Evolutionary conservation across 1,140 invertebrate species (phyloP).

Genomic region (Calliphora vicina): DNA sequence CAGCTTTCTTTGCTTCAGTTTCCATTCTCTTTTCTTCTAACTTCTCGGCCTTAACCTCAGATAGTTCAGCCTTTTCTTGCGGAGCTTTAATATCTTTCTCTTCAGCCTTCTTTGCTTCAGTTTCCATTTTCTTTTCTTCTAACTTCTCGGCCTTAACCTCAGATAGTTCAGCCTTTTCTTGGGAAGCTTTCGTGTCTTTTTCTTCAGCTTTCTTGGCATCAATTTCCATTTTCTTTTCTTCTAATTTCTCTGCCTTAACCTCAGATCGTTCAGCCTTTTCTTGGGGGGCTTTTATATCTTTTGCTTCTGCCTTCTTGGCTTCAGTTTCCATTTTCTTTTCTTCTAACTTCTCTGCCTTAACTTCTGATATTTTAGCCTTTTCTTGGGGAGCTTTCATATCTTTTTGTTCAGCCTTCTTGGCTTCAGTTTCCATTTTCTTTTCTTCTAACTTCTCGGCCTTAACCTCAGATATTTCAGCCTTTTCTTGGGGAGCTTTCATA

Average conservation of each 20-base stretch:
- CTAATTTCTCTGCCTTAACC: conserved; percentile 32
- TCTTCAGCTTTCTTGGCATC: not conserved
- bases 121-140: conserved; percentile 39
- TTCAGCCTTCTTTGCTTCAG: conserved; percentile 37
- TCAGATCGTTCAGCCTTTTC: conserved; percentile 35
- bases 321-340: conserved; percentile 36
- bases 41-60: conserved; percentile 42
- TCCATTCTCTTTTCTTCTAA: conserved; percentile 43
- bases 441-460: conserved; percentile 1
- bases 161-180: conserved; percentile 35
- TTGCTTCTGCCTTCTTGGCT: not conserved
- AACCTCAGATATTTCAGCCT: conserved; percentile 1
- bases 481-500: not conserved
- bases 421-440: conserved; percentile 26
- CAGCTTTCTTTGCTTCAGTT: conserved; percentile 41
- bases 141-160: conserved; percentile 30
- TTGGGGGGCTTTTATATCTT: conserved; percentile 12
- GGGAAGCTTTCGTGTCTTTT: not conserved
- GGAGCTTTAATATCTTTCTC: not conserved
- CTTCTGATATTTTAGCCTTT: conserved; percentile 37
- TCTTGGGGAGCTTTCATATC: not conserved
- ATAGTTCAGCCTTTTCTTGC: conserved; percentile 22
- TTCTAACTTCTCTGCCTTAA: conserved; percentile 36
- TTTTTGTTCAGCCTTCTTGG: not conserved
- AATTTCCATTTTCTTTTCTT: conserved; percentile 37